phyloP scores from a whole-genome alignment of 2,113 vertebrate genomes.

The Circaetus cinerascens region DNA sequence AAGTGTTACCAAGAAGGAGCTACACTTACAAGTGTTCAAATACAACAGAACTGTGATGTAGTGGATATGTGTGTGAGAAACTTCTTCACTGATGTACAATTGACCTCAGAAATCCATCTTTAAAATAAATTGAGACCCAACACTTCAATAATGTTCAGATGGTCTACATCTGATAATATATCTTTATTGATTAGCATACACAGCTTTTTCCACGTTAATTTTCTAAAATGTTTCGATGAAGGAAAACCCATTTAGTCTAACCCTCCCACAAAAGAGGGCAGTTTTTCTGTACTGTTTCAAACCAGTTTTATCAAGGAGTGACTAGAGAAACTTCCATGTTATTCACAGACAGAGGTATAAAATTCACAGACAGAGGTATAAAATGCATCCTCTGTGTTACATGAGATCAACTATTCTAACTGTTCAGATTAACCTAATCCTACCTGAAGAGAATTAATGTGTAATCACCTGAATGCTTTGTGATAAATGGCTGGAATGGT shows the following conservation, averaged over 20 bases:
- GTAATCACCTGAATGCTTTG: not conserved
- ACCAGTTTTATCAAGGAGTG: not conserved
- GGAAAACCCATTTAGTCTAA: not conserved
- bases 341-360: not conserved
- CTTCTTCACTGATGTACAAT: not conserved
- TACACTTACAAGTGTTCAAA: not conserved
- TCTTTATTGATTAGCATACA: not conserved
- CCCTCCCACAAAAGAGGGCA: not conserved
- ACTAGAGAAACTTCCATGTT: not conserved
- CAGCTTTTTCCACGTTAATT: accelerated
- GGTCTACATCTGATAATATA: not conserved
- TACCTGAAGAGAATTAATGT: not conserved
- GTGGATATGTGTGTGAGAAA: not conserved
- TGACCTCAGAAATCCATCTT: not conserved
- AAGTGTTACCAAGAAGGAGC: not conserved
- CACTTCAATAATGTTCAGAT: not conserved
- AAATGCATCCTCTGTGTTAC: not conserved
- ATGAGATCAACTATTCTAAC: not conserved
- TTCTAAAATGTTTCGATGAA: not conserved
- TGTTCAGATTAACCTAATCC: not conserved
- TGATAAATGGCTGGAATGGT: not conserved
- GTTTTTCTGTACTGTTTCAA: not conserved
- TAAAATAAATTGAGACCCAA: not conserved
- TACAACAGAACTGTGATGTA: not conserved
- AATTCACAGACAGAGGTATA: not conserved